Conservation (phyloP, 2,888 invertebrate genomes). For the Orchesellides sinensis region DNA sequence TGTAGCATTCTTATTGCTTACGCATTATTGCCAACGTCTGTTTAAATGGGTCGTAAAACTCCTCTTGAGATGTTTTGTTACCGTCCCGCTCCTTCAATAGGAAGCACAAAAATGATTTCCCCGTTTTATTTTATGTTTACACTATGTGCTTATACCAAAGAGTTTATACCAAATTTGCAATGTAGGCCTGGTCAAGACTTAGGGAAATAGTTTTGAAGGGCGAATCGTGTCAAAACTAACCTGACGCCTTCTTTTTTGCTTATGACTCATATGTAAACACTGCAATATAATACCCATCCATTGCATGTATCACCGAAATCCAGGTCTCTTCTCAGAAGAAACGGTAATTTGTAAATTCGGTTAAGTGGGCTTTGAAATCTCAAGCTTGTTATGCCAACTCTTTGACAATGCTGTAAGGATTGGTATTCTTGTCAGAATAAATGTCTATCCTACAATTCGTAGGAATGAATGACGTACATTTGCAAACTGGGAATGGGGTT, state of each 20-base stretch:
- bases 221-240: slow-evolving; percentile 11
- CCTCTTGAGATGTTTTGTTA: slow-evolving; percentile 11
- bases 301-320: background rate
- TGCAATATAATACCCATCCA: background rate
- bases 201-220: background rate
- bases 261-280: background rate
- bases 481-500: background rate
- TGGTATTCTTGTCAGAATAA: slow-evolving; percentile 1
- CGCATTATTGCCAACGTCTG: no score
- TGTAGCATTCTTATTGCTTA: no score
- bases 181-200: background rate
- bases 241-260: background rate
- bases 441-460: background rate
- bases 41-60: slow-evolving; percentile 34
- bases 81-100: background rate
- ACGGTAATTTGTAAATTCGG: background rate
- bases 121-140: background rate
- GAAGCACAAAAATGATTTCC: background rate
- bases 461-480: slow-evolving; percentile 7
- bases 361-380: background rate
- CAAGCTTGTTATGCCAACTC: background rate
- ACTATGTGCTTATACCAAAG: background rate
- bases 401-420: slow-evolving; percentile 9
- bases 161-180: background rate
- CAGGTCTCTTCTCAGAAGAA: background rate